These are phyloP conservation scores for Pipa parva DNA, from an alignment of 2,113 vertebrate genomes.

Conservation along the genomic window DNA sequence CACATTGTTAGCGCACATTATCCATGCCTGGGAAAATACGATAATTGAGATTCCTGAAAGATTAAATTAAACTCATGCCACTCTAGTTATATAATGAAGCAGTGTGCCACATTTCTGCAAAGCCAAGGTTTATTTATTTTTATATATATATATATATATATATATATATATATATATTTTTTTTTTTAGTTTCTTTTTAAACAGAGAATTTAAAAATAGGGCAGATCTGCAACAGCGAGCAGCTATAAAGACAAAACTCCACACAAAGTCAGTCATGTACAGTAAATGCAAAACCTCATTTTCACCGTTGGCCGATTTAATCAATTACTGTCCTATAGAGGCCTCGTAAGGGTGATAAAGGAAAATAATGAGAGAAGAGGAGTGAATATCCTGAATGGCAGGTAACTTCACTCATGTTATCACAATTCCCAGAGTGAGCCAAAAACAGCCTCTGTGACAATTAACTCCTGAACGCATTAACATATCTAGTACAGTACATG, in stretches of 20 bases:
- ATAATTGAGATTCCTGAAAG: slow-evolving; percentile 1
- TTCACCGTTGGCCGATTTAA: slow-evolving; percentile 27
- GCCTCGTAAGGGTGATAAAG: neutral
- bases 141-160: too few species aligned
- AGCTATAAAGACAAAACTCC: neutral
- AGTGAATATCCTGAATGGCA: slow-evolving; percentile 14
- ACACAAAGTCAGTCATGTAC: neutral
- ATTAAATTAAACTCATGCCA: neutral
- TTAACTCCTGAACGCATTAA: neutral
- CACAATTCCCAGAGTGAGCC: neutral
- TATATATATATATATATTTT: too few species aligned
- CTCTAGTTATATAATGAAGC: neutral
- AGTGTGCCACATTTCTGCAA: neutral
- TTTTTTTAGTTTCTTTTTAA: neutral
- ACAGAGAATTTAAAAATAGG: neutral
- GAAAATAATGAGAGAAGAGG: neutral
- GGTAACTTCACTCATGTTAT: slow-evolving; percentile 2
- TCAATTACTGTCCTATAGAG: slow-evolving; percentile 14
- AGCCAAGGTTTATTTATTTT: neutral
- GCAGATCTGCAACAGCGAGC: slow-evolving; percentile 11
- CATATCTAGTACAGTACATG: neutral
- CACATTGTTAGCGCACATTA: neutral
- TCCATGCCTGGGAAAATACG: neutral
- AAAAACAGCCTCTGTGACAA: neutral
- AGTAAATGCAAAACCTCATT: neutral